These are phyloP conservation scores for Denticeps clupeoides DNA, from an alignment of 2,797 vertebrate species.

Conservation along the genomic window DNA sequence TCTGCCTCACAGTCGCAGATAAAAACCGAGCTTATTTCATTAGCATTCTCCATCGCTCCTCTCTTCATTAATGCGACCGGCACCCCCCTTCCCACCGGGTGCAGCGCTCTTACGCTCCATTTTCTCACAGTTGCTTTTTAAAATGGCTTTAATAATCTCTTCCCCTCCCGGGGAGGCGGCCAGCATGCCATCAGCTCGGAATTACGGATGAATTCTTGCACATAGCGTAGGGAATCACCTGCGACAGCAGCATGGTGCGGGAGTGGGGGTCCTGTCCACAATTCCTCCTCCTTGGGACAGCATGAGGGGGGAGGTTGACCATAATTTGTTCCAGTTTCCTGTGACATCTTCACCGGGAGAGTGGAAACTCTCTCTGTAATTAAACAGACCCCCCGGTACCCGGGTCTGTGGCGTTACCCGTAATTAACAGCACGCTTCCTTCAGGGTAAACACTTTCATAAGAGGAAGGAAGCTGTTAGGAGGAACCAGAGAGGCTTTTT, in stretches of 20 bases:
- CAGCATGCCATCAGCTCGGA: no score
- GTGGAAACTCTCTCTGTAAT: conserved; percentile 42
- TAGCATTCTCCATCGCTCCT: conserved; percentile 41
- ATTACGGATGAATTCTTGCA: no score
- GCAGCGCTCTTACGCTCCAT: conserved; percentile 38
- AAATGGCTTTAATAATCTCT: conserved; percentile 51
- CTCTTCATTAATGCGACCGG: conserved; percentile 35
- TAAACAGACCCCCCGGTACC: conserved; percentile 32
- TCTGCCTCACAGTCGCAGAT: conserved; percentile 9
- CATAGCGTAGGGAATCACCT: no score
- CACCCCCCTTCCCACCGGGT: conserved; percentile 33
- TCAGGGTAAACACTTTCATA: conserved; percentile 42
- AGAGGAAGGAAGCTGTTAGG: conserved; percentile 26
- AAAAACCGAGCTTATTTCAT: conserved; percentile 33
- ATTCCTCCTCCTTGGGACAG: no score
- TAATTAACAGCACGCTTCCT: conserved; percentile 51
- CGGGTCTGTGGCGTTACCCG: conserved; percentile 31
- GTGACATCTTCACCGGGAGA: conserved; percentile 32
- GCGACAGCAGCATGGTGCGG: no score
- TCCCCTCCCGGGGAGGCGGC: no score
- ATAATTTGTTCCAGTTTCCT: conserved; percentile 35
- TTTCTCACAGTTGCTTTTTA: conserved; percentile 49
- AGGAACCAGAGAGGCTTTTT: conserved; percentile 28
- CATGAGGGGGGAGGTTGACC: conserved; percentile 16
- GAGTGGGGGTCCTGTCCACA: no score